Conservation (phyloP, 2,888 invertebrate genomes). For the Eurytoma californica region DNA sequence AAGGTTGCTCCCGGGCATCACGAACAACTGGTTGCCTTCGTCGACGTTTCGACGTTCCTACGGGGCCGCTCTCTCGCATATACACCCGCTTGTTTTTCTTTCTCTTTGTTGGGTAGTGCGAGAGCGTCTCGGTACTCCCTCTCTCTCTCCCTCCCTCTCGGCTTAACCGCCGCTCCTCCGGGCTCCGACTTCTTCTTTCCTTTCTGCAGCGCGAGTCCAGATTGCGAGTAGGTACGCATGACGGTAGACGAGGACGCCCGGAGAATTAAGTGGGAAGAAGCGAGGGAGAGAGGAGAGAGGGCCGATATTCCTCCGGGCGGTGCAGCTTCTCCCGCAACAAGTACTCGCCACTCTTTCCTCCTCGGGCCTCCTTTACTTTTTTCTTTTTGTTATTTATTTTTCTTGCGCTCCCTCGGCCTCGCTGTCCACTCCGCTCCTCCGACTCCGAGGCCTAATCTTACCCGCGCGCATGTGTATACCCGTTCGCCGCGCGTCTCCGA, state of each 20-base stretch:
- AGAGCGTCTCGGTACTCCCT: constrained; percentile 15
- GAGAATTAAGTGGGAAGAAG: constrained; percentile 49
- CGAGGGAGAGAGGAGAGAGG: constrained; percentile 47
- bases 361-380: constrained; percentile 36
- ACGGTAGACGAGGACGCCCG: constrained; percentile 45
- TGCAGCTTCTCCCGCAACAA: constrained; percentile 61
- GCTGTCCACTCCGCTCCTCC: neutral
- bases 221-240: constrained; percentile 50
- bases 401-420: neutral
- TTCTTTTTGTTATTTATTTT: constrained; percentile 5
- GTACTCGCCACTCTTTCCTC: constrained; percentile 42
- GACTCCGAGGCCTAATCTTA: constrained; percentile 37
- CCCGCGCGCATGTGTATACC: neutral
- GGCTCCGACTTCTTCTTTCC: constrained; percentile 5
- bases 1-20: constrained; percentile 56
- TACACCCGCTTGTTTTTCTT: constrained; percentile 22
- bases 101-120: constrained; percentile 31
- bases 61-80: constrained; percentile 18
- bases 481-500: constrained; percentile 1
- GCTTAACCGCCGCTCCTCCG: neutral
- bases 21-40: constrained; percentile 57
- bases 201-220: constrained; percentile 21
- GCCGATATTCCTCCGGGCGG: constrained; percentile 60
- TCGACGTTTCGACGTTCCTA: constrained; percentile 52
- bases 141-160: neutral